Evolutionary conservation across 2,797 vertebrate genomes (phyloP).

Genomic region (Aphelocoma californica): DNA sequence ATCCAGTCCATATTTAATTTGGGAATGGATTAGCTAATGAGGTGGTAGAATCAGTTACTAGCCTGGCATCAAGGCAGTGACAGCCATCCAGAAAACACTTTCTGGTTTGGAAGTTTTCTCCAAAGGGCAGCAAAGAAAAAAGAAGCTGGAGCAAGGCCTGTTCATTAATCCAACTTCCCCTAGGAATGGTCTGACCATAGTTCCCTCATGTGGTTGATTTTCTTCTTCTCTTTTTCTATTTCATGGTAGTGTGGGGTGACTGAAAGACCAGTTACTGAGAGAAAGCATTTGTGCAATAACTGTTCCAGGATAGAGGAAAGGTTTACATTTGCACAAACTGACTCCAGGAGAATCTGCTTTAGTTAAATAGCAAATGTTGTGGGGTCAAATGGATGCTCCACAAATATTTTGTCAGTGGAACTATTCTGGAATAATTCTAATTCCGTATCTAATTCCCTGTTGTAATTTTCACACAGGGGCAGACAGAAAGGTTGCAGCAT

Average conservation of each 20-base stretch:
- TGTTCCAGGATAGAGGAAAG: neutral
- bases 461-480: neutral
- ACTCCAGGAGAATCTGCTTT: neutral
- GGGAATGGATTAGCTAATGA: conserved; percentile 36
- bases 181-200: neutral
- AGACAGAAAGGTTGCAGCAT: neutral
- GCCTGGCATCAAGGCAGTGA: neutral
- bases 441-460: neutral
- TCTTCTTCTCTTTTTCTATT: neutral
- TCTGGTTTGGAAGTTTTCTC: neutral
- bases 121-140: neutral
- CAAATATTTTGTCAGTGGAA: neutral
- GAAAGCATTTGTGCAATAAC: neutral
- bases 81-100: neutral
- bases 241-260: neutral
- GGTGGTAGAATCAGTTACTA: conserved; percentile 28
- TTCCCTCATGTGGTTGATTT: neutral
- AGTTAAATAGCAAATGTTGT: neutral
- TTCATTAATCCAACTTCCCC: neutral
- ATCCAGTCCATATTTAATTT: conserved; percentile 33
- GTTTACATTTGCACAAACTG: neutral
- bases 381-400: neutral
- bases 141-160: neutral
- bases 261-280: neutral
- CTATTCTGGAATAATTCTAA: neutral